Percentiles rank a stretch among this genome's conserved stretches.
Evolutionary conservation across 2,888 invertebrate species (phyloP).

Genomic region (Andrena praecox): DNA sequence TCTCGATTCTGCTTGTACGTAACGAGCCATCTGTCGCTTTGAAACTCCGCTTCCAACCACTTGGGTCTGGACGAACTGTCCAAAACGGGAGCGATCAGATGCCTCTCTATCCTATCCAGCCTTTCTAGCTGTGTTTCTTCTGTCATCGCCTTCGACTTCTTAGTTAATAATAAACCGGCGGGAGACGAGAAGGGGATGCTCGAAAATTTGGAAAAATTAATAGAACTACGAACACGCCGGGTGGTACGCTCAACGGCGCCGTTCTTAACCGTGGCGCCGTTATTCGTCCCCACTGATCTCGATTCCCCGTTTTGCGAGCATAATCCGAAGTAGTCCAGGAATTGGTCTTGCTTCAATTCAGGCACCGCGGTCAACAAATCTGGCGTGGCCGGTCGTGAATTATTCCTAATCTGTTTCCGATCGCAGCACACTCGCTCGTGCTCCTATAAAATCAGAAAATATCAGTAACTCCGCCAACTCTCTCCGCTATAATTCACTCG

Average conservation of each 20-base stretch:
- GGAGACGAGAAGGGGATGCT: slow-evolving; percentile 86
- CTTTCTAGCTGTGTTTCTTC: slow-evolving; percentile 86
- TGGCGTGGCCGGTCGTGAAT: slow-evolving; percentile 84
- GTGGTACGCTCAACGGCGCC: slow-evolving; percentile 76
- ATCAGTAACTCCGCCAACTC: neutral
- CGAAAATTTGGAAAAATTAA: slow-evolving; percentile 85
- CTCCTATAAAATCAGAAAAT: slow-evolving; percentile 61
- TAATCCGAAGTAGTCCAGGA: slow-evolving; percentile 86
- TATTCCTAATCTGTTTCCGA: slow-evolving; percentile 82
- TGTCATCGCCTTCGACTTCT: slow-evolving; percentile 85
- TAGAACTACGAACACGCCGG: slow-evolving; percentile 84
- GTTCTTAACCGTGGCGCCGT: slow-evolving; percentile 32
- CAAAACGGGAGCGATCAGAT: slow-evolving; percentile 85
- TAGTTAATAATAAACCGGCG: slow-evolving; percentile 85
- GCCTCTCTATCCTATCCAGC: slow-evolving; percentile 86
- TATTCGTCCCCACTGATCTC: slow-evolving; percentile 35
- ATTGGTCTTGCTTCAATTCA: slow-evolving; percentile 82
- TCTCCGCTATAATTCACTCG: neutral
- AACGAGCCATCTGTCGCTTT: slow-evolving; percentile 79
- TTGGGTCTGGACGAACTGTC: slow-evolving; percentile 75
- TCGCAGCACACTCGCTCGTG: slow-evolving; percentile 85
- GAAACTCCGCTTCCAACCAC: slow-evolving; percentile 78
- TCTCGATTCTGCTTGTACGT: slow-evolving; percentile 81
- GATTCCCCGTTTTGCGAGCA: slow-evolving; percentile 66
- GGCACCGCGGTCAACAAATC: slow-evolving; percentile 69